Percentiles rank a stretch among this genome's conserved stretches.
phyloP scores from a whole-genome alignment of 2,113 vertebrate species.

The Mesoclemmys tuberculata region DNA sequence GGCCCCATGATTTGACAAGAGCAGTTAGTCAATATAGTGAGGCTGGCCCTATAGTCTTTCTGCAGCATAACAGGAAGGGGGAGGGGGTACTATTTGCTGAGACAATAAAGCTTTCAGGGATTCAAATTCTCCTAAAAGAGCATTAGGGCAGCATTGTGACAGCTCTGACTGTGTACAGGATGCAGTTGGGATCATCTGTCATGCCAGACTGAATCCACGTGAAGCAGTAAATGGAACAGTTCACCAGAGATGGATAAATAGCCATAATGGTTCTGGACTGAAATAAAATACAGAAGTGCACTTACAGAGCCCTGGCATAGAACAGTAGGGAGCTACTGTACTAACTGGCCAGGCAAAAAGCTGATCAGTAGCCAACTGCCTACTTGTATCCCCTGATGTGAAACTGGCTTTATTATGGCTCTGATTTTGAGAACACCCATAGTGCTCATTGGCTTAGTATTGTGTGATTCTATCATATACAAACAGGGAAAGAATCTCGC shows the following conservation, averaged over 20 bases:
- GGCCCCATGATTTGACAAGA: background rate
- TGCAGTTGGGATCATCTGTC: background rate
- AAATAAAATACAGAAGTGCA: slow-evolving; percentile 30
- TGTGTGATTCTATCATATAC: background rate
- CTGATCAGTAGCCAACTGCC: background rate
- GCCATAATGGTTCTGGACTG: background rate
- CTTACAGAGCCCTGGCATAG: slow-evolving; percentile 3
- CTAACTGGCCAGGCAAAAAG: slow-evolving; percentile 46
- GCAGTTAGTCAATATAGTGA: background rate
- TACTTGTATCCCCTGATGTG: background rate
- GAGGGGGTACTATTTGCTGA: background rate
- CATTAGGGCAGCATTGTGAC: rapidly evolving
- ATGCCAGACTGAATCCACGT: background rate
- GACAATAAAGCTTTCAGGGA: slow-evolving; percentile 7
- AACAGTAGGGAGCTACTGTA: slow-evolving; percentile 54
- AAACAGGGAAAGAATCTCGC: background rate
- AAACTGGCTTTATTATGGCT: background rate
- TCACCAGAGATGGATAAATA: slow-evolving; percentile 29
- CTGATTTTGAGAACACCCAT: background rate
- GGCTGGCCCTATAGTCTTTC: background rate
- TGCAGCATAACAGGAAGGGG: background rate
- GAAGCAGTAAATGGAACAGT: slow-evolving; percentile 12
- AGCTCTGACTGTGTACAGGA: background rate
- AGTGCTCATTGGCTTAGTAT: background rate
- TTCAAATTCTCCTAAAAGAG: slow-evolving; percentile 7